Evolutionary conservation across 2,888 invertebrate species (phyloP).

Genomic region (Matsumyia berberina): DNA sequence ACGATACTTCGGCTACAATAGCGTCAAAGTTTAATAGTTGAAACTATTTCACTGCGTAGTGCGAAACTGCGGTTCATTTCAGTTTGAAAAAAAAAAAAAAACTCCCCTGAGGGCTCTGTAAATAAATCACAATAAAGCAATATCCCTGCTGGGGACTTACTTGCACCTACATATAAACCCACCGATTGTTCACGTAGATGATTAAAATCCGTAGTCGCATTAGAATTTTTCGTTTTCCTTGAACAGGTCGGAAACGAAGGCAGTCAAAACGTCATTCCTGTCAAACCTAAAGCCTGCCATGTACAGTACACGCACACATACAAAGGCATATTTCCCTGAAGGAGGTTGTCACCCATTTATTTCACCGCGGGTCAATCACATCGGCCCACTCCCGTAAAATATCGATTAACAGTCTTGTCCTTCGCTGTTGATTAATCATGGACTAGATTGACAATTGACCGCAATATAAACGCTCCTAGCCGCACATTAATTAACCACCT

Average conservation of each 20-base stretch:
- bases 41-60: too few relatives aligned
- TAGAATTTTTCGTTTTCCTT: slow-evolving; percentile 7
- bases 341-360: slow-evolving; percentile 14
- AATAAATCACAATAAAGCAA: too few relatives aligned
- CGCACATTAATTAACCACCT: slow-evolving; percentile 48
- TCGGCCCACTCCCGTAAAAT: neutral
- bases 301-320: too few relatives aligned
- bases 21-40: too few relatives aligned
- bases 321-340: slow-evolving; percentile 9
- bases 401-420: slow-evolving; percentile 66
- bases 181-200: neutral
- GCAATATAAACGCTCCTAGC: slow-evolving; percentile 33
- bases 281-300: slow-evolving; percentile 13
- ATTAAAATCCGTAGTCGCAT: slow-evolving; percentile 28
- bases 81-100: too few relatives aligned
- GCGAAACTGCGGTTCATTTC: too few relatives aligned
- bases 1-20: too few relatives aligned
- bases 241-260: slow-evolving; percentile 22
- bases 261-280: slow-evolving; percentile 37
- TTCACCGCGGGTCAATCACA: slow-evolving; percentile 2
- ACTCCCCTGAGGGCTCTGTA: too few relatives aligned
- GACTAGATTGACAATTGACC: slow-evolving; percentile 46
- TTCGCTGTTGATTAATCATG: slow-evolving; percentile 62
- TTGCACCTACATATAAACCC: neutral
- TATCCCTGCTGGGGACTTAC: too few relatives aligned